These are phyloP conservation scores for Metellina segmentata DNA, from an alignment of 2,888 invertebrate genomes.

Conservation along the genomic window DNA sequence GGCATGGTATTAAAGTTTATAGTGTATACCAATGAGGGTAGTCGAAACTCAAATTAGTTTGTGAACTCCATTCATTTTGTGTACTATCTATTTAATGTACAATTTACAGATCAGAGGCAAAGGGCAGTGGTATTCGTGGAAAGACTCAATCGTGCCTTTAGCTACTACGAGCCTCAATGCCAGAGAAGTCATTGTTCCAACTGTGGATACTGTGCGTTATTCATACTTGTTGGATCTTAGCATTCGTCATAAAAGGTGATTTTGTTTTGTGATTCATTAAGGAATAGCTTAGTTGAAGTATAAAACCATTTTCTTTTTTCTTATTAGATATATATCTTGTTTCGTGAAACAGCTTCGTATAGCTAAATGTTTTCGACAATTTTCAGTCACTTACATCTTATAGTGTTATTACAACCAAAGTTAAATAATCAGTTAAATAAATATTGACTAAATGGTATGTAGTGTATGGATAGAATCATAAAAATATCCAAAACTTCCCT, in stretches of 20 bases:
- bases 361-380: too few relatives aligned
- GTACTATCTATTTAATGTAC: neutral
- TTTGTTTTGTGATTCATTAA: neutral
- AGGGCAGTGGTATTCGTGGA: constrained; percentile 93
- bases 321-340: neutral
- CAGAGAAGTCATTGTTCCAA: constrained; percentile 82
- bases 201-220: constrained; percentile 82
- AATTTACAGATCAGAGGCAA: constrained; percentile 86
- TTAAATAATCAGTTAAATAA: too few relatives aligned
- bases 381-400: too few relatives aligned
- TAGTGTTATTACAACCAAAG: too few relatives aligned
- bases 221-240: constrained; percentile 82
- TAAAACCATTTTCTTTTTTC: too few relatives aligned
- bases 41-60: neutral
- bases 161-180: constrained; percentile 82
- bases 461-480: too few relatives aligned
- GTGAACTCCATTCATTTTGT: neutral
- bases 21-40: neutral
- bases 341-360: neutral
- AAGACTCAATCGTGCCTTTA: constrained; percentile 86
- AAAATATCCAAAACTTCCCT: too few relatives aligned
- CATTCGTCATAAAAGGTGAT: constrained; percentile 80
- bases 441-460: too few relatives aligned
- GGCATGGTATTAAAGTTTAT: too few relatives aligned
- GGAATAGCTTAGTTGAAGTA: too few relatives aligned